Evolutionary conservation across 2,113 vertebrate genomes (phyloP).

Genomic region (Diphyllodes magnificus): DNA sequence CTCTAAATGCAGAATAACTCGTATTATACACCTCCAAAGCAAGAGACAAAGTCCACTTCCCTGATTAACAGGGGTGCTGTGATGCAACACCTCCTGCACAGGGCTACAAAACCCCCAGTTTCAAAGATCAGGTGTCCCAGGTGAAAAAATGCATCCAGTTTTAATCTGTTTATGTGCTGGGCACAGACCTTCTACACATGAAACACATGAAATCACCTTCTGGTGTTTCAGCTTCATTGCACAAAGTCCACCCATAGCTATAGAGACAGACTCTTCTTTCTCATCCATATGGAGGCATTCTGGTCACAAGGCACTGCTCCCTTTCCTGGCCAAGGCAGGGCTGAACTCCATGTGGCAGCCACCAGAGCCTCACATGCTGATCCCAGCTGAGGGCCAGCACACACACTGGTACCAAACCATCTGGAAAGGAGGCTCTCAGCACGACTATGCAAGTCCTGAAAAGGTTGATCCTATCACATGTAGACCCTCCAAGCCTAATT

Average conservation of each 20-base stretch:
- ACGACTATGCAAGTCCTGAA: background rate
- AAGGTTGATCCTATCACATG: background rate
- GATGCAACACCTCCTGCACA: background rate
- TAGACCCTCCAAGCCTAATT: background rate
- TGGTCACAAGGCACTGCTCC: background rate
- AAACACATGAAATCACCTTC: background rate
- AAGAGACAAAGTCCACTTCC: background rate
- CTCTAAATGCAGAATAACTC: background rate
- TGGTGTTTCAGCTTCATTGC: background rate
- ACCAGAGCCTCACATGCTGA: background rate
- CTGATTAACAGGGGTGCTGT: background rate
- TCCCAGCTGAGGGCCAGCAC: background rate
- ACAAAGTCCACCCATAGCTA: background rate
- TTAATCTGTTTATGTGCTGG: background rate
- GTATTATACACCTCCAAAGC: background rate
- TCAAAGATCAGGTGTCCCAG: background rate
- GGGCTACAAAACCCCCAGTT: background rate
- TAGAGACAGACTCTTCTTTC: background rate
- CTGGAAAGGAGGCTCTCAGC: background rate
- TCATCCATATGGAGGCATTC: background rate
- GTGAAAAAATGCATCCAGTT: background rate
- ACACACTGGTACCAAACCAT: background rate
- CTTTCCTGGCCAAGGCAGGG: background rate
- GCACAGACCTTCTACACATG: background rate
- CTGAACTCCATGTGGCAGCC: background rate